Percentiles rank a stretch among this genome's conserved stretches.
Evolutionary conservation across 2,797 vertebrate genomes (phyloP).

Genomic region (Ctenochaetus hawaiiensis): DNA sequence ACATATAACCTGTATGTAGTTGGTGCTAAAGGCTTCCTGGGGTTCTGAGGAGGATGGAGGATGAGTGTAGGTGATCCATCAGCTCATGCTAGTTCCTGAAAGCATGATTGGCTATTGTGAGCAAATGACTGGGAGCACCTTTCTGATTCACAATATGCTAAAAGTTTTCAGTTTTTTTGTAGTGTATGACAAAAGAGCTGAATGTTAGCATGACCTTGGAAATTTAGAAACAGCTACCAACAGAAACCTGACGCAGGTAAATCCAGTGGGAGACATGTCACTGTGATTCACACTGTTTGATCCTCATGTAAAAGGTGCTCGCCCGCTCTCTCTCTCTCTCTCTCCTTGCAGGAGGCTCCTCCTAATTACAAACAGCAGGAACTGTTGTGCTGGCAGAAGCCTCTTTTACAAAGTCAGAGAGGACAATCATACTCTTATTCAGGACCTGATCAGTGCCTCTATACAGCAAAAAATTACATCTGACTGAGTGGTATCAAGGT

Average conservation of each 20-base stretch:
- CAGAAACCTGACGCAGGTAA: neutral
- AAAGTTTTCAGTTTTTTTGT: no score
- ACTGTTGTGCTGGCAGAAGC: slow-evolving; percentile 26
- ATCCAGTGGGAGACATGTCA: no score
- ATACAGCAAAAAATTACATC: neutral
- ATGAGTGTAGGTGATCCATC: neutral
- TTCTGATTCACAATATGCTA: no score
- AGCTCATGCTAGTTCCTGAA: neutral
- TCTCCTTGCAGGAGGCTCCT: neutral
- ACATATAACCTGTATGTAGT: slow-evolving; percentile 51
- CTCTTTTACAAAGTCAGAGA: slow-evolving; percentile 23
- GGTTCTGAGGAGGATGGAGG: neutral
- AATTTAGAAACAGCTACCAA: neutral
- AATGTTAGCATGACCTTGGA: neutral
- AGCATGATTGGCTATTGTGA: no score
- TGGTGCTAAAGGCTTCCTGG: neutral
- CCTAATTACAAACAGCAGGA: slow-evolving; percentile 35
- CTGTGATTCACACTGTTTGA: neutral
- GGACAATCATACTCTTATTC: neutral
- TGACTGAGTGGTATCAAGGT: neutral
- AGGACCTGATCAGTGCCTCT: slow-evolving; percentile 2
- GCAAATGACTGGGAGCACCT: no score
- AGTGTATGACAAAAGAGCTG: neutral
- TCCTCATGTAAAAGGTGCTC: slow-evolving; percentile 14
- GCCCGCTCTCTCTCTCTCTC: neutral